Conservation (phyloP, 1,140 invertebrate species). For the Riptortus pedestris region DNA sequence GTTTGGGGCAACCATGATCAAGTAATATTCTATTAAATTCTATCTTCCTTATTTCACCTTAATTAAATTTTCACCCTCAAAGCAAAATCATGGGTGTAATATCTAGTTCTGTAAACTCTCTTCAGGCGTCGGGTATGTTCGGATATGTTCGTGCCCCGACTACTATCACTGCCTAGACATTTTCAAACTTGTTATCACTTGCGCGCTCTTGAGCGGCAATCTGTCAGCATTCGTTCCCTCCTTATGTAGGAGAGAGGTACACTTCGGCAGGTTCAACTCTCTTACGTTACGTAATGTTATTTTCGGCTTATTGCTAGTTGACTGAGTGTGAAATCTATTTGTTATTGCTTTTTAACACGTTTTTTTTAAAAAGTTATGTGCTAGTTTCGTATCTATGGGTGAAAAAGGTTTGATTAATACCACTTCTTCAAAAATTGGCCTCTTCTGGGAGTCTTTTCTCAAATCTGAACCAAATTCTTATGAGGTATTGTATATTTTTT, state of each 20-base stretch:
- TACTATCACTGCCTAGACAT: no score
- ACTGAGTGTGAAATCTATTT: not conserved
- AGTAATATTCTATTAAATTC: no score
- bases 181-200: no score
- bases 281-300: not conserved
- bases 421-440: constrained; percentile 22
- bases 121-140: no score
- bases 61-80: no score
- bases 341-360: not conserved
- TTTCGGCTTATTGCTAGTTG: no score
- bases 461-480: constrained; percentile 28
- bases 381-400: constrained; percentile 25
- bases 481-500: constrained; percentile 23
- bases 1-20: no score
- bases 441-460: constrained; percentile 29
- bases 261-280: not conserved
- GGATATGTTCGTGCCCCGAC: no score
- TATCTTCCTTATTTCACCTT: no score
- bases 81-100: no score
- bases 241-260: not conserved
- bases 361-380: constrained; percentile 4
- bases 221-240: not conserved
- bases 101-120: no score
- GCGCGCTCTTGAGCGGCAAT: no score
- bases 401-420: constrained; percentile 21